Percentiles rank a stretch among this genome's conserved stretches.
Evolutionary conservation across 2,888 invertebrate genomes (phyloP).

Genomic region (Clanis bilineata): DNA sequence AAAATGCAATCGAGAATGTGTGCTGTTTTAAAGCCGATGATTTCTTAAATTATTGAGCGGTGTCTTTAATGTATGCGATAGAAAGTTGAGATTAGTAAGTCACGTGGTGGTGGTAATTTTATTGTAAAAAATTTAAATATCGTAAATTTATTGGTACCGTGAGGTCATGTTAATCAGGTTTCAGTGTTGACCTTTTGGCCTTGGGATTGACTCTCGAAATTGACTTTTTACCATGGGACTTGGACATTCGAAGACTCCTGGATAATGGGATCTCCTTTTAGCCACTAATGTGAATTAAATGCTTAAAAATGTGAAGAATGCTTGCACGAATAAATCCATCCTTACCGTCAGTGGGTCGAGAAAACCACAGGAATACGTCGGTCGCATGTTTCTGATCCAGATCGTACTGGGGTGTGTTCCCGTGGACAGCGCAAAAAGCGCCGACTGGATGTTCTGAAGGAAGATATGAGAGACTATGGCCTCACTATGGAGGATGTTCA

Average conservation of each 20-base stretch:
- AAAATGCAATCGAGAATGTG: slow-evolving; percentile 28
- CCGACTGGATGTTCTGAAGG: too few relatives aligned
- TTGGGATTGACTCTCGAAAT: not conserved
- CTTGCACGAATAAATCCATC: too few relatives aligned
- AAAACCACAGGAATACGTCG: too few relatives aligned
- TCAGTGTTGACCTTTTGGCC: not conserved
- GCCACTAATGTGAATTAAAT: not conserved
- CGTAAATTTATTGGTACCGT: not conserved
- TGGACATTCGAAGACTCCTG: not conserved
- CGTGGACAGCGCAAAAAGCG: too few relatives aligned
- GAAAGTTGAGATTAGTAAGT: slow-evolving; percentile 8
- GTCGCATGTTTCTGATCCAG: too few relatives aligned
- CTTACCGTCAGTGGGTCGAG: too few relatives aligned
- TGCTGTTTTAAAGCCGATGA: slow-evolving; percentile 8
- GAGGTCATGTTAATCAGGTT: not conserved
- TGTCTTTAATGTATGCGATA: slow-evolving; percentile 6
- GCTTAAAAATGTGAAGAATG: too few relatives aligned
- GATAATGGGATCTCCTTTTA: too few relatives aligned
- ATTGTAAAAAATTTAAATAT: slow-evolving; percentile 6
- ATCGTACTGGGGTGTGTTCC: too few relatives aligned
- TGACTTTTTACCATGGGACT: too few relatives aligned
- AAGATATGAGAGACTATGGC: too few relatives aligned
- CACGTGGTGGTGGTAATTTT: slow-evolving; percentile 10
- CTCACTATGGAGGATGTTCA: too few relatives aligned
- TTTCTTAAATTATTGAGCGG: slow-evolving; percentile 11